Conservation (phyloP, 2,113 vertebrate genomes). For the Myrmophylax atrothorax region DNA sequence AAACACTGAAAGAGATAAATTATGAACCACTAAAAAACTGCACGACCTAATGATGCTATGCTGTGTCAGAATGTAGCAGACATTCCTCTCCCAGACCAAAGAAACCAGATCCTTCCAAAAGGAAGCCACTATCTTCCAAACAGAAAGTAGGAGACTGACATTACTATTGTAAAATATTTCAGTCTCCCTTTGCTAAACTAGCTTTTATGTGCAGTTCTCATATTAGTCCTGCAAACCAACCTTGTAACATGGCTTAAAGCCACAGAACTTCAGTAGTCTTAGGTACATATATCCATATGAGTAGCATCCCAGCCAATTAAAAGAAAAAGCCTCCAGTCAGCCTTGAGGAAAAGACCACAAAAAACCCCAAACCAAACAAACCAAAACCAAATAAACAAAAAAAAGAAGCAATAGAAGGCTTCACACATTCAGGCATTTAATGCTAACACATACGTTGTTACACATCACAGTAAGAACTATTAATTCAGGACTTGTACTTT, state of each 20-base stretch:
- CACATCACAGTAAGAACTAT: neutral
- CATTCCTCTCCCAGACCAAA: neutral
- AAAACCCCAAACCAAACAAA: no score
- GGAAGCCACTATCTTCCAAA: neutral
- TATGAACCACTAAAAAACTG: neutral
- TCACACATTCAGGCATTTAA: neutral
- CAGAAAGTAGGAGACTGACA: neutral
- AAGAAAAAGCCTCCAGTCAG: neutral
- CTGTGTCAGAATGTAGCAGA: neutral
- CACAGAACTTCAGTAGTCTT: neutral
- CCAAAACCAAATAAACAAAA: neutral
- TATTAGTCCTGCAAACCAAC: neutral
- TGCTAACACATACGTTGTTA: fast-evolving
- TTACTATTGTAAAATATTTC: neutral
- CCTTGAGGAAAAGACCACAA: neutral
- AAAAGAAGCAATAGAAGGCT: neutral
- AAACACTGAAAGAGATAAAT: neutral
- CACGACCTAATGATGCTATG: neutral
- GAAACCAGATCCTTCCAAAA: neutral
- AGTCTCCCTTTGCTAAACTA: neutral
- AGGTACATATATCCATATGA: fast-evolving
- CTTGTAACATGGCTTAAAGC: neutral
- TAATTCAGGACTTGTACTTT: neutral
- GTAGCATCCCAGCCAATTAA: neutral
- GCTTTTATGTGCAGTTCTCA: neutral